Percentiles rank a stretch among this genome's conserved stretches.
Evolutionary conservation across 1,140 invertebrate genomes (phyloP).

Genomic region (Coelopa frigida): DNA sequence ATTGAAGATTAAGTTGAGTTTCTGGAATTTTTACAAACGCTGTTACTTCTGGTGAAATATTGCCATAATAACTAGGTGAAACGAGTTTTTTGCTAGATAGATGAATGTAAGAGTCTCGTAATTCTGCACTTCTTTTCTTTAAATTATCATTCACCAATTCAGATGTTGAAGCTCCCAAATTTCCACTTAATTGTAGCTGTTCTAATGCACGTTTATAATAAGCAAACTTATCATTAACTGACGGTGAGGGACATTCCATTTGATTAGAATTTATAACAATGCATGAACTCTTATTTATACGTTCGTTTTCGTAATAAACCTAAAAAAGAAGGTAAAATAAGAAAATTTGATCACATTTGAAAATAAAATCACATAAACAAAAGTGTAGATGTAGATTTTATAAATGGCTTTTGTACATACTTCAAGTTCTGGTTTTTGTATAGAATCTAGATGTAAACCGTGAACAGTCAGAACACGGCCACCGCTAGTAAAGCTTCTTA

Average conservation of each 20-base stretch:
- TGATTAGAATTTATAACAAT: slow-evolving; percentile 77
- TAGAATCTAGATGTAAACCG: slow-evolving; percentile 83
- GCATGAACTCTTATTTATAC: slow-evolving; percentile 77
- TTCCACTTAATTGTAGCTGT: no score
- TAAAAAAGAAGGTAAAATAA: background rate
- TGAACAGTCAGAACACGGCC: slow-evolving; percentile 89
- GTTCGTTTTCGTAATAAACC: slow-evolving; percentile 41
- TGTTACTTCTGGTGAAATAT: no score
- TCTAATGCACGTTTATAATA: slow-evolving; percentile 17
- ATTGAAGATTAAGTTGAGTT: slow-evolving; percentile 58
- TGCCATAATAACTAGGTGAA: no score
- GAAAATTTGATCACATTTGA: background rate
- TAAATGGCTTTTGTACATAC: background rate
- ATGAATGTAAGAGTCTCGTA: no score
- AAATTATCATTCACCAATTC: no score
- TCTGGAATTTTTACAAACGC: slow-evolving; percentile 44
- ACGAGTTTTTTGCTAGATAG: no score
- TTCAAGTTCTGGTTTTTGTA: slow-evolving; percentile 85
- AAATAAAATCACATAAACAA: slow-evolving; percentile 17
- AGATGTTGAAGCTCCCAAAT: no score
- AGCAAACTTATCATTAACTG: slow-evolving; percentile 57
- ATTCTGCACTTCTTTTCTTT: no score
- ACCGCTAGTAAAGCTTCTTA: slow-evolving; percentile 82
- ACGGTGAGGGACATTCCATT: slow-evolving; percentile 93
- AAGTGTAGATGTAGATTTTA: no score